Percentiles rank a stretch among this genome's conserved stretches.
Conservation (phyloP, 2,113 vertebrate genomes). For the Brachirus orientalis region DNA sequence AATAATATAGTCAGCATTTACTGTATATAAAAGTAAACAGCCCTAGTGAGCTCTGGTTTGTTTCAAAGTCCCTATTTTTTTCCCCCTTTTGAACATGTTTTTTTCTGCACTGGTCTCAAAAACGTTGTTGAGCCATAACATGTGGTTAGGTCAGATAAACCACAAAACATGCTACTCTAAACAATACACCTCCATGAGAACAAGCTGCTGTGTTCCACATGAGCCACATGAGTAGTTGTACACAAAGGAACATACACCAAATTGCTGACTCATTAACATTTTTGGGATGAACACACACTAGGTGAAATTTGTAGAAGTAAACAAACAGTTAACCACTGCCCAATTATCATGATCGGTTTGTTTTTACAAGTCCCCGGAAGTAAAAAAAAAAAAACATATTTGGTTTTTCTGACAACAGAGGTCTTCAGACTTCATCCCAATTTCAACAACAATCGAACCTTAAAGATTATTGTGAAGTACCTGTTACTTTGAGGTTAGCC, state of each 20-base stretch:
- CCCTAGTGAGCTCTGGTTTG: constrained; percentile 32
- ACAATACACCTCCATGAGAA: constrained; percentile 46
- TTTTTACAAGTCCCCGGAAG: not conserved
- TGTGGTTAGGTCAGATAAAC: constrained; percentile 52
- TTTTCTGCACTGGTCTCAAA: constrained; percentile 29
- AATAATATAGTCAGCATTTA: constrained; percentile 11
- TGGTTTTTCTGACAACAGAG: constrained; percentile 6
- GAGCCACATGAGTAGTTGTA: constrained; percentile 26
- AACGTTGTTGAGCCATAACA: constrained; percentile 66
- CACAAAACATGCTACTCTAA: constrained; percentile 52
- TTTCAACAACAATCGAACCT: constrained; percentile 36
- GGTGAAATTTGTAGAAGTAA: not conserved
- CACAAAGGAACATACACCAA: constrained; percentile 14
- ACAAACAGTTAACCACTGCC: not conserved
- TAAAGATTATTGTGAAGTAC: constrained; percentile 26
- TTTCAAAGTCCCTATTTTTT: constrained; percentile 20
- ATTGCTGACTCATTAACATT: constrained; percentile 1
- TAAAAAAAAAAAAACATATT: not conserved
- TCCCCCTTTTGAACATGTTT: constrained; percentile 20
- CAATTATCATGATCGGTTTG: not conserved
- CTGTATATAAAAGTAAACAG: constrained; percentile 15
- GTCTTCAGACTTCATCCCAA: constrained; percentile 16
- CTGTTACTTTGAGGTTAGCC: constrained; percentile 44
- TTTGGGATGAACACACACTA: not conserved
- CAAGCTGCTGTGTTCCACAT: constrained; percentile 36